These are phyloP conservation scores for Bimastos eiseni DNA, from an alignment of 2,888 invertebrate species.

Conservation along the genomic window DNA sequence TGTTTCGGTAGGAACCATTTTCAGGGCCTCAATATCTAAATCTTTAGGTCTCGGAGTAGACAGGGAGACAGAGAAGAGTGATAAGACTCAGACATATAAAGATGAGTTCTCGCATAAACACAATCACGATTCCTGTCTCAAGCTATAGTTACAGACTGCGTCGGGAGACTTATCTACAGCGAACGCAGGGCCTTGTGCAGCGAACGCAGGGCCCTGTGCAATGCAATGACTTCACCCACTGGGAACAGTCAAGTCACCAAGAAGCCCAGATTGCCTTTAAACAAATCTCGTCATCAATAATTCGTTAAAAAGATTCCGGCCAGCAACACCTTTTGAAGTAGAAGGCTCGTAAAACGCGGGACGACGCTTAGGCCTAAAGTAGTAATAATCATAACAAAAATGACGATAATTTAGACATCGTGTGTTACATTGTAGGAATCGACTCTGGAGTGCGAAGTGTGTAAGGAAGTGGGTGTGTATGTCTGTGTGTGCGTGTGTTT, in stretches of 20 bases:
- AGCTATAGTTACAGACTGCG: not conserved
- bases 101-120: not conserved
- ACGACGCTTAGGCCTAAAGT: not conserved
- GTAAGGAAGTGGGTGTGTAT: not conserved
- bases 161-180: not conserved
- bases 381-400: not conserved
- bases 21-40: not conserved
- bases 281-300: not conserved
- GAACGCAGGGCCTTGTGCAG: too few species aligned
- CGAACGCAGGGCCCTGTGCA: not conserved
- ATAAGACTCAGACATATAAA: not conserved
- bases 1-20: not conserved
- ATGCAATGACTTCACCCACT: not conserved
- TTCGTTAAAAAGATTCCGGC: not conserved
- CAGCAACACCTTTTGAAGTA: not conserved
- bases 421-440: not conserved
- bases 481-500: not conserved
- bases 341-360: not conserved
- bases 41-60: not conserved
- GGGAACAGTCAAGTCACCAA: not conserved
- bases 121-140: not conserved
- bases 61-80: not conserved
- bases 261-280: not conserved
- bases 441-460: not conserved
- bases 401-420: not conserved